These are phyloP conservation scores for Oreochromis aureus DNA, from an alignment of 2,113 vertebrate species.

Conservation along the genomic window DNA sequence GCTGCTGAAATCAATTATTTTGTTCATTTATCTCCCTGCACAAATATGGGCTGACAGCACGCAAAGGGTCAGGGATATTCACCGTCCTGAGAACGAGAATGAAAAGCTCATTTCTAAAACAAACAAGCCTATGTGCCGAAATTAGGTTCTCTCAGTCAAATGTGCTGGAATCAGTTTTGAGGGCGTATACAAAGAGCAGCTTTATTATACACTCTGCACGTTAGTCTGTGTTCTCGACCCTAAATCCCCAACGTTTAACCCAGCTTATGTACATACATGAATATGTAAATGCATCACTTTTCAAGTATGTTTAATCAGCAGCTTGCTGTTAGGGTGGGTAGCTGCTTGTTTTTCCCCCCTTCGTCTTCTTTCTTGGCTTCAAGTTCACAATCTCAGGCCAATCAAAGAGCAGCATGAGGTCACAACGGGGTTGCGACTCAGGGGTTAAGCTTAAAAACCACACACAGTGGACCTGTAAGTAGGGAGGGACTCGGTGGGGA, in stretches of 20 bases:
- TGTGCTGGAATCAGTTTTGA: background rate
- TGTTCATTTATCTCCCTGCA: background rate
- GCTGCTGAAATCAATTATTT: background rate
- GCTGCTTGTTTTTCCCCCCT: background rate
- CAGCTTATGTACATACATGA: background rate
- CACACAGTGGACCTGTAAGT: background rate
- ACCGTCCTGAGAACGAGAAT: background rate
- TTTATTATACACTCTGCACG: background rate
- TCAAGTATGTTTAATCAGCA: conserved; percentile 33
- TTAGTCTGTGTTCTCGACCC: background rate
- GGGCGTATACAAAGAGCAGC: background rate
- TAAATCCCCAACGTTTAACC: background rate
- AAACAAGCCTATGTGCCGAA: background rate
- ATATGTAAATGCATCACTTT: background rate
- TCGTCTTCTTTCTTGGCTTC: background rate
- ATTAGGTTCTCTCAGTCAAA: background rate
- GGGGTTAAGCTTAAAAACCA: conserved; percentile 61
- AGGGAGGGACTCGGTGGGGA: background rate
- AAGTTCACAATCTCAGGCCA: conserved; percentile 27
- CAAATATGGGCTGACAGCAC: background rate
- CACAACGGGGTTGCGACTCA: conserved; percentile 6
- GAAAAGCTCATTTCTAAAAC: conserved; percentile 2
- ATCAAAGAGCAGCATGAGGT: conserved; percentile 27
- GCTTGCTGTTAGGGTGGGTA: conserved; percentile 12
- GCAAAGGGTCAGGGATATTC: background rate